A percentile compares a stretch with the other conserved stretches of the same genome.
Evolutionary conservation across 1,140 invertebrate species (phyloP).

Genomic region (Drosophila varians): DNA sequence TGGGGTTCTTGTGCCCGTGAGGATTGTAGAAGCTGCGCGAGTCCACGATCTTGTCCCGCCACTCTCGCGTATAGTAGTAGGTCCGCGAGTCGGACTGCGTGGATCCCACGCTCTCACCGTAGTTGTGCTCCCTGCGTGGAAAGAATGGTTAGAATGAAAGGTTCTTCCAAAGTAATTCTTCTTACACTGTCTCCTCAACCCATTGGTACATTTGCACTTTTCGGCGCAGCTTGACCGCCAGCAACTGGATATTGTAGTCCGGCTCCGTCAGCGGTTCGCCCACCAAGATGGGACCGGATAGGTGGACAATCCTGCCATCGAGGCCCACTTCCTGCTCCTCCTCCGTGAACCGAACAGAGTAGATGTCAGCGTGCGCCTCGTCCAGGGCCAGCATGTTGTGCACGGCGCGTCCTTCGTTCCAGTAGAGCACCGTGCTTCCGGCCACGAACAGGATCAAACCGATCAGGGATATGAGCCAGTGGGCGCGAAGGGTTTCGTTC

Average conservation of each 20-base stretch:
- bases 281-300: constrained; percentile 89
- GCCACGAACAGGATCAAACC: constrained; percentile 85
- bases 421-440: constrained; percentile 87
- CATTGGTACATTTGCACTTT: constrained; percentile 96
- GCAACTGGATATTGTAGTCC: constrained; percentile 90
- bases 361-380: constrained; percentile 87
- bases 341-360: constrained; percentile 85
- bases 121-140: constrained; percentile 69
- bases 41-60: constrained; percentile 92
- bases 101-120: constrained; percentile 68
- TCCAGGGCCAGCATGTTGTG: constrained; percentile 88
- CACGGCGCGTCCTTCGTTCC: constrained; percentile 91
- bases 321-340: constrained; percentile 86
- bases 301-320: constrained; percentile 90
- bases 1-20: constrained; percentile 91
- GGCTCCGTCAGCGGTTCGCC: constrained; percentile 92
- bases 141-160: background rate
- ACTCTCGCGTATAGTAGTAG: constrained; percentile 92
- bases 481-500: constrained; percentile 86
- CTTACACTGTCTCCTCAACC: constrained; percentile 89
- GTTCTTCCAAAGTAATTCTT: background rate
- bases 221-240: constrained; percentile 89
- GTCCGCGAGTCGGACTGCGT: constrained; percentile 84
- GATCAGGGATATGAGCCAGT: constrained; percentile 87
- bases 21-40: constrained; percentile 90